Evolutionary conservation across 2,797 vertebrate genomes (phyloP).

Genomic region (Chaunax sp.): DNA sequence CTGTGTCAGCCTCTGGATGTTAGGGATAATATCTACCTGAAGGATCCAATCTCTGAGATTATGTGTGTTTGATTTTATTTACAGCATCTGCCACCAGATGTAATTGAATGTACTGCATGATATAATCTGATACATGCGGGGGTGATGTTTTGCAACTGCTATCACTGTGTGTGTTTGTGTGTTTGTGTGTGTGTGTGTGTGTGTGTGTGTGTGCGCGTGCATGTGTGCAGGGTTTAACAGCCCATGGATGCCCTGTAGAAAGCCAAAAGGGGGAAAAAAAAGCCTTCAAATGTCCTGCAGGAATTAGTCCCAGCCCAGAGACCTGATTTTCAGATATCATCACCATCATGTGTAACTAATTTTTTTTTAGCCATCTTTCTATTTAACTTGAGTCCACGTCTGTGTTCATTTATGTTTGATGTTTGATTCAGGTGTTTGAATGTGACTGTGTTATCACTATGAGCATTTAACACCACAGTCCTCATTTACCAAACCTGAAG

Average conservation of each 20-base stretch:
- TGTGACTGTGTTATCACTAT: not conserved
- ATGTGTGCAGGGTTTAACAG: constrained; percentile 9
- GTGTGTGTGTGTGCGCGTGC: constrained; percentile 22
- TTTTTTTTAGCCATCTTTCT: too few species aligned
- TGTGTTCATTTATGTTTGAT: not conserved
- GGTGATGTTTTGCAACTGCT: constrained; percentile 40
- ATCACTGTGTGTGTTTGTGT: constrained; percentile 9
- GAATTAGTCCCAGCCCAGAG: constrained; percentile 26
- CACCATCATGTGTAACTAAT: too few species aligned
- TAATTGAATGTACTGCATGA: constrained; percentile 79
- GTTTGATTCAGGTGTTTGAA: not conserved
- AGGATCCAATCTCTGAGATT: constrained; percentile 75
- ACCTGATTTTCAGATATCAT: constrained; percentile 1
- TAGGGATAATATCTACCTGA: constrained; percentile 71
- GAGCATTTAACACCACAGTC: constrained; percentile 13
- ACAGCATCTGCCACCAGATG: constrained; percentile 79
- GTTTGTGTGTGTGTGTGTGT: constrained; percentile 9
- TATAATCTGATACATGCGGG: constrained; percentile 77
- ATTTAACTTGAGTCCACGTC: too few species aligned
- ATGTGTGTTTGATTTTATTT: constrained; percentile 76
- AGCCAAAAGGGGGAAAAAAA: too few species aligned
- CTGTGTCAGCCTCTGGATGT: constrained; percentile 73
- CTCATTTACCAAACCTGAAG: constrained; percentile 17
- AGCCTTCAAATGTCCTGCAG: constrained; percentile 40
- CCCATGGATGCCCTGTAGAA: constrained; percentile 29